A percentile compares a stretch with the other conserved stretches of the same genome.
Conservation (phyloP, 2,888 invertebrate genomes). For the Drosophila setosimentum region DNA sequence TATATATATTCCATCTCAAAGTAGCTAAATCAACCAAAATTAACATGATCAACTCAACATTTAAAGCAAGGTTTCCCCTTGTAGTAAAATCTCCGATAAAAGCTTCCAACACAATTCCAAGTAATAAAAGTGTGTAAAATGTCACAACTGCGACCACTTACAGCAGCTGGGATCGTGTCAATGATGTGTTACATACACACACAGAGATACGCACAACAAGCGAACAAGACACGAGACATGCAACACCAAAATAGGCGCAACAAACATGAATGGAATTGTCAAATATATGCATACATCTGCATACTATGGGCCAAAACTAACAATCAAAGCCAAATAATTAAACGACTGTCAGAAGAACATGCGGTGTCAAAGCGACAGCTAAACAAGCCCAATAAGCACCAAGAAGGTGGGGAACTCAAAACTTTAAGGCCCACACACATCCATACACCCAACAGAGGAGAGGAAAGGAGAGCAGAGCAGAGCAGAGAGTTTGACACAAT, state of each 20-base stretch:
- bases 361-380: conserved; percentile 52
- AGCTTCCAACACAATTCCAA: conserved; percentile 21
- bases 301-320: conserved; percentile 47
- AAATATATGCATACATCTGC: conserved; percentile 11
- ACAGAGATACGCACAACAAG: conserved; percentile 10
- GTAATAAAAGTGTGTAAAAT: conserved; percentile 45
- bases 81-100: neutral
- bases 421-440: conserved; percentile 58
- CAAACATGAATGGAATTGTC: conserved; percentile 72
- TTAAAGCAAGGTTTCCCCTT: neutral
- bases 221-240: conserved; percentile 51
- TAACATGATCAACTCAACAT: neutral
- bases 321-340: conserved; percentile 77
- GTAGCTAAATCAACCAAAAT: neutral
- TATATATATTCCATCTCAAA: neutral
- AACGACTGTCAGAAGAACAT: conserved; percentile 74
- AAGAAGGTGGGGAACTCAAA: conserved; percentile 11
- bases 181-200: conserved; percentile 50
- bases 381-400: conserved; percentile 22
- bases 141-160: conserved; percentile 36
- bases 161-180: conserved; percentile 72
- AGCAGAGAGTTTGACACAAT: conserved; percentile 70
- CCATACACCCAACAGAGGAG: neutral
- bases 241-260: conserved; percentile 55
- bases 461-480: neutral